Evolutionary conservation across 1,140 invertebrate genomes (phyloP), one percentile per base, ranked within the genome.

Genomic region (Diploscapter pachys): DNA sequence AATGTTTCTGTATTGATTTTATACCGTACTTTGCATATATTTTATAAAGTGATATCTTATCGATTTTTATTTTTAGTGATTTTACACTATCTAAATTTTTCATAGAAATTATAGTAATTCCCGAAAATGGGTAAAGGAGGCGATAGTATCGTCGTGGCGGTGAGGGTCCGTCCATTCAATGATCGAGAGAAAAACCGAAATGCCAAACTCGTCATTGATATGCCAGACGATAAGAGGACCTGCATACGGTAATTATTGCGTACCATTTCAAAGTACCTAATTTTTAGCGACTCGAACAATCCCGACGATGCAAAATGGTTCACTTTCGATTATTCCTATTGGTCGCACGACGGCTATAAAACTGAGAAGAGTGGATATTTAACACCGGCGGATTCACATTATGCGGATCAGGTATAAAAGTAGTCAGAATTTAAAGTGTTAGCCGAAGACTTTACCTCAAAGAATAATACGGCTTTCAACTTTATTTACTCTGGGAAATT

Each of bases 121-220:
- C 31, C 31, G 31, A 31, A 31, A 31, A 31, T 31, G 31, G 31
- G 31, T 31, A 31, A 31, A 31, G 31, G 31, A 31, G 86, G 86
- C 8, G 89, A 89, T 78, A 89, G 87, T 78, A 87, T 90, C 0
- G 88, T 88, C 78, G 90, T 90, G 11, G 89, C 90, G 4, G 89
- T 90, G 3, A 80, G 90, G 78, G 89, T 90, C 54, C 86, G 90
- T 48, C 90, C 90, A 74, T 90, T 90, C 85, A 90, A 89, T 83
- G 86, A 88, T 80, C 85, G 89, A 76, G 90, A 90, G 82, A 87
- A 87, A 69, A 86, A 87, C 72, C 82, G 89, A 57, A 87, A 88
- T 77, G 87, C 89, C 6, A 88, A 89, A 76, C 82, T 85, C 13
- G 87, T 90, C 48, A 87, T 90, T 31, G 81, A 87, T 52, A 90